phyloP scores from a whole-genome alignment of 2,888 invertebrate species.

The Parasteatoda lunata region DNA sequence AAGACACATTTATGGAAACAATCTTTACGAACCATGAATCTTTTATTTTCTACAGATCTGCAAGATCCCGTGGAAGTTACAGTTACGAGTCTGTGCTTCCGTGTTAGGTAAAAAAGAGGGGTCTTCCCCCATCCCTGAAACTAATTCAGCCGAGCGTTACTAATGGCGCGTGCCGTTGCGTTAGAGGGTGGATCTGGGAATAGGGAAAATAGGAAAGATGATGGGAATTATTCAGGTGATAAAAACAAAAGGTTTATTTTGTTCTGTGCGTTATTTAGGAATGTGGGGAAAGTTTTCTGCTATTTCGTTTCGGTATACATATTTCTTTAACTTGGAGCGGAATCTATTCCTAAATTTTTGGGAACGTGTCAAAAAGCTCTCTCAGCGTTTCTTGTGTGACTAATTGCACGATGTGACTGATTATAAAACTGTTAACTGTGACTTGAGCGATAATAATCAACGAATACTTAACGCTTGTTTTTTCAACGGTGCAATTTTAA shows the following conservation, averaged over 20 bases:
- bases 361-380: not conserved
- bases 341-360: not conserved
- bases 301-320: slow-evolving; percentile 50
- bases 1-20: slow-evolving; percentile 11
- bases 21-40: slow-evolving; percentile 15
- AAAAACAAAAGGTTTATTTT: slow-evolving; percentile 40
- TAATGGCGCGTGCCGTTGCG: slow-evolving; percentile 65
- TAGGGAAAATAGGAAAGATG: not conserved
- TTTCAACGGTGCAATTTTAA: too few species aligned
- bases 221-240: slow-evolving; percentile 28
- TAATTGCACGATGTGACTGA: not conserved
- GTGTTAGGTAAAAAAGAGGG: not conserved
- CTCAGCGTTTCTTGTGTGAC: slow-evolving; percentile 2
- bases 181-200: slow-evolving; percentile 9
- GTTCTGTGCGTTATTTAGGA: not conserved
- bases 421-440: too few species aligned
- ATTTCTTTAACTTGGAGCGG: not conserved
- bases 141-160: slow-evolving; percentile 39
- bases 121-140: not conserved
- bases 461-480: too few species aligned
- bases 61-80: not conserved
- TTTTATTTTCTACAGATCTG: not conserved
- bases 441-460: too few species aligned
- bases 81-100: slow-evolving; percentile 5
- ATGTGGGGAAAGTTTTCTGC: slow-evolving; percentile 41